phyloP scores from a whole-genome alignment of 2,797 vertebrate genomes.

The Acanthurus tractus region DNA sequence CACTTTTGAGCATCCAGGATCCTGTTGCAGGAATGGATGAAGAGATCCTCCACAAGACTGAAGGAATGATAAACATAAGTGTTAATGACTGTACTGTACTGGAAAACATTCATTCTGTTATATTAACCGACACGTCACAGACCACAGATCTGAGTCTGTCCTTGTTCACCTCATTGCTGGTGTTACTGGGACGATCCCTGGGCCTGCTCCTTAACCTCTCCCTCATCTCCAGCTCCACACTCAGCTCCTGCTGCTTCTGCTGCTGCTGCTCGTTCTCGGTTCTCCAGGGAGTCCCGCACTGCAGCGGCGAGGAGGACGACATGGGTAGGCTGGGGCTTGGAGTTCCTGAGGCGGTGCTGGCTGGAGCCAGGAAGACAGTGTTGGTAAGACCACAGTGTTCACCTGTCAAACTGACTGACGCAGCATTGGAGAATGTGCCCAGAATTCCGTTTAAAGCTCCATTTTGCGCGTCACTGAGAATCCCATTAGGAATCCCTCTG shows the following conservation, averaged over 20 bases:
- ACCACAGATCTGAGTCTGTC: not conserved
- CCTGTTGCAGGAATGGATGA: constrained; percentile 90
- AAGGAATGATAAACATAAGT: constrained; percentile 12
- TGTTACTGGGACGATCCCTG: constrained; percentile 68
- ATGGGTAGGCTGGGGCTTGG: constrained; percentile 84
- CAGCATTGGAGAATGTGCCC: constrained; percentile 49
- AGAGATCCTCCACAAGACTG: constrained; percentile 80
- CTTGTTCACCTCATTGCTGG: constrained; percentile 67
- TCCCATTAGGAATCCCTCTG: constrained; percentile 67
- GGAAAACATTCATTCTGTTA: constrained; percentile 1
- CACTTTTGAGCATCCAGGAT: constrained; percentile 73
- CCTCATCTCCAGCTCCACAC: constrained; percentile 87
- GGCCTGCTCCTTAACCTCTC: constrained; percentile 86
- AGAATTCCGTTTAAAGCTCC: constrained; percentile 52
- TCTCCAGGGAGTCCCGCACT: constrained; percentile 79
- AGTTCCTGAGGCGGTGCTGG: constrained; percentile 77
- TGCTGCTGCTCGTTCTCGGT: constrained; percentile 79
- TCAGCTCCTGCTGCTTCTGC: constrained; percentile 82
- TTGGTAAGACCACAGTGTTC: constrained; percentile 72
- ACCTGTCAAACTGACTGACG: constrained; percentile 67
- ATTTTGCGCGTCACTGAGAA: constrained; percentile 55
- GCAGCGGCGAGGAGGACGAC: constrained; percentile 79
- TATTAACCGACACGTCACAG: not conserved
- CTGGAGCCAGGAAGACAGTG: constrained; percentile 76
- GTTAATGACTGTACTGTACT: constrained; percentile 14